Conservation (phyloP, 2,113 vertebrate species). For the Panthera tigris region DNA sequence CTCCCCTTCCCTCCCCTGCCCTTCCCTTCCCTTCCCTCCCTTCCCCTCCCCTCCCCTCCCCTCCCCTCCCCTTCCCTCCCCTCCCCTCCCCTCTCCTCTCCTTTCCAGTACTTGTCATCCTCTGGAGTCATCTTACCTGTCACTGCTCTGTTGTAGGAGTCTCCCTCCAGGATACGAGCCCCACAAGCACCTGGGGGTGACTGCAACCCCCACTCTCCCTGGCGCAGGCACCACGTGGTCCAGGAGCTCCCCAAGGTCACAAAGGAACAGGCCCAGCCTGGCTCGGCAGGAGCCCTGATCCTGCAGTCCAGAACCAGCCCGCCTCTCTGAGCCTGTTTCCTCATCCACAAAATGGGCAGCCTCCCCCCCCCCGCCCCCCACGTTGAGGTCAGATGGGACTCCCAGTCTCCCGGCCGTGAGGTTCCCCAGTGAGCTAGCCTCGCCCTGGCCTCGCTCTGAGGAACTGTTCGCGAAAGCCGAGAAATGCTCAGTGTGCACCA, state of each 20-base stretch:
- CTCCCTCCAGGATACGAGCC: neutral
- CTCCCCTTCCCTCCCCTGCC: too few species aligned
- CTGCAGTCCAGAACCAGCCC: neutral
- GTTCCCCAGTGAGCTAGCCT: neutral
- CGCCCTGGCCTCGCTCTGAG: fast-evolving
- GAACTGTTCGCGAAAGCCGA: neutral
- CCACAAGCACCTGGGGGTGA: neutral
- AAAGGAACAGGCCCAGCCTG: fast-evolving
- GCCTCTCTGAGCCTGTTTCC: neutral
- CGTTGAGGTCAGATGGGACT: neutral
- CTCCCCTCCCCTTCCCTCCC: too few species aligned
- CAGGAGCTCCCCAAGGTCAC: too few species aligned
- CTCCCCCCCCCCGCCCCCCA: fast-evolving
- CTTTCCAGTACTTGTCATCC: neutral
- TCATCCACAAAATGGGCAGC: neutral
- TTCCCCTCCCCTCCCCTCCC: too few species aligned
- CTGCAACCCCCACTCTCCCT: neutral
- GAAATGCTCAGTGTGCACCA: fast-evolving
- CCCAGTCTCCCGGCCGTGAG: too few species aligned
- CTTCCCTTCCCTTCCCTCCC: too few species aligned
- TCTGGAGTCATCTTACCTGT: neutral
- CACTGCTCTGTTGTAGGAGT: fast-evolving
- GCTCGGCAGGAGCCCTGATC: fast-evolving
- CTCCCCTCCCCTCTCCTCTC: too few species aligned
- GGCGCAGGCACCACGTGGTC: fast-evolving